phyloP scores from a whole-genome alignment of 2,888 invertebrate genomes.

The Anthrax anthrax region DNA sequence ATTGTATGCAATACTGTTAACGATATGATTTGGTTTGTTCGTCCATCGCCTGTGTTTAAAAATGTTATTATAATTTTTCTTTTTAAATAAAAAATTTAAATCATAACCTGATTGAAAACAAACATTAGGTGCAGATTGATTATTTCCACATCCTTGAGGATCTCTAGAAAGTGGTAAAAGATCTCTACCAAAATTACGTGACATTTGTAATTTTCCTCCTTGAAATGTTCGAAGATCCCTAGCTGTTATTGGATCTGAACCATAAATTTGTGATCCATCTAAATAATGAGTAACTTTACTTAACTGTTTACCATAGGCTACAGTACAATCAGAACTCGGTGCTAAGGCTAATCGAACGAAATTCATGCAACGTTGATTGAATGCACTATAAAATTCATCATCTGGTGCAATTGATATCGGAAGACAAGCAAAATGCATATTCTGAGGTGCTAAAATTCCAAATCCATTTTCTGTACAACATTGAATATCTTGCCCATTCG shows the following conservation, averaged over 20 bases:
- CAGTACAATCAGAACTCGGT: conserved; percentile 48
- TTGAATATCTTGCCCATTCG: conserved; percentile 52
- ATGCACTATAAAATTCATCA: conserved; percentile 46
- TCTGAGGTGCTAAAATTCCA: conserved; percentile 35
- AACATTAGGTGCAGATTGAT: conserved; percentile 41
- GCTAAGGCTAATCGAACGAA: conserved; percentile 56
- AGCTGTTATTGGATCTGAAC: conserved; percentile 45
- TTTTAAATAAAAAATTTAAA: neutral
- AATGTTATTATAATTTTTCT: neutral
- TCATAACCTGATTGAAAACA: conserved; percentile 41
- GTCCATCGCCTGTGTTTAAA: conserved; percentile 50
- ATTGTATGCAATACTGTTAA: conserved; percentile 58
- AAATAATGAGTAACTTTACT: conserved; percentile 49
- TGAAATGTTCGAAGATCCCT: conserved; percentile 42
- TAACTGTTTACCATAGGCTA: conserved; percentile 58
- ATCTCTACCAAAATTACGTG: conserved; percentile 49
- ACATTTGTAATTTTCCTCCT: conserved; percentile 47
- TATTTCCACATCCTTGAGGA: conserved; percentile 47
- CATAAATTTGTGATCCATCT: conserved; percentile 63
- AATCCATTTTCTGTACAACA: conserved; percentile 53
- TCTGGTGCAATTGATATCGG: conserved; percentile 44
- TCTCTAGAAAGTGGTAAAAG: conserved; percentile 49
- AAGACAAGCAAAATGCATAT: conserved; percentile 52
- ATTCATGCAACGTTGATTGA: conserved; percentile 51
- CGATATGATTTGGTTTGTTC: conserved; percentile 65